These are phyloP conservation scores for Pollicipes pollicipes DNA, from an alignment of 1,140 invertebrate genomes.

Conservation along the genomic window DNA sequence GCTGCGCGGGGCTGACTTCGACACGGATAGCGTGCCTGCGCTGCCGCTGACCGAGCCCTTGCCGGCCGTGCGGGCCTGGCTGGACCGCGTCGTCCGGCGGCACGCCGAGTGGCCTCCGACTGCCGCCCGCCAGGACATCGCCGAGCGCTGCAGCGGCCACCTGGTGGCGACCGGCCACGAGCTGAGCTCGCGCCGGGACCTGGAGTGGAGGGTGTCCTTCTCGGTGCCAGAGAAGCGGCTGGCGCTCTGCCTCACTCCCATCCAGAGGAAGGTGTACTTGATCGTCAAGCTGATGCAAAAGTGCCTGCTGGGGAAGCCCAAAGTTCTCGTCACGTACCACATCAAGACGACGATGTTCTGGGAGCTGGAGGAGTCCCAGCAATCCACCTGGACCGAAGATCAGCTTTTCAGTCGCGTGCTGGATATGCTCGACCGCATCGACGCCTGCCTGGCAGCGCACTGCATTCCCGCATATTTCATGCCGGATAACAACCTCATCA, in stretches of 20 bases:
- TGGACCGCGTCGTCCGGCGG: neutral
- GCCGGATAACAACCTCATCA: neutral
- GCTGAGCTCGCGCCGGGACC: neutral
- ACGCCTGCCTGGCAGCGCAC: neutral
- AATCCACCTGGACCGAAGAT: neutral
- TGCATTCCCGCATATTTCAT: neutral
- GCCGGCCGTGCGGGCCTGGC: neutral
- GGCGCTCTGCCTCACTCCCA: neutral
- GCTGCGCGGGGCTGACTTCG: too few species aligned
- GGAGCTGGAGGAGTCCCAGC: neutral
- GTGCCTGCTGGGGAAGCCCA: neutral
- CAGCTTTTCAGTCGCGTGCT: neutral
- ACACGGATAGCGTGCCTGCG: neutral
- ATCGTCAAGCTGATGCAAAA: neutral
- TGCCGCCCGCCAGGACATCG: neutral
- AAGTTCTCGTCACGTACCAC: neutral
- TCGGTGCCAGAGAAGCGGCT: neutral
- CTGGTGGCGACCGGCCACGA: neutral
- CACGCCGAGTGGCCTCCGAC: neutral
- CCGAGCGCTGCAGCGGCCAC: too few species aligned
- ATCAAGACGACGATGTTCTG: neutral
- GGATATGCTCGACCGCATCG: neutral
- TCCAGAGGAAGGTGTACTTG: neutral
- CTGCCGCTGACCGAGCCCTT: neutral
- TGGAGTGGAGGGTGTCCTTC: neutral